A percentile compares a stretch with the other conserved stretches of the same genome.
Conservation (phyloP, 2,113 vertebrate species). For the Gadus macrocephalus region DNA sequence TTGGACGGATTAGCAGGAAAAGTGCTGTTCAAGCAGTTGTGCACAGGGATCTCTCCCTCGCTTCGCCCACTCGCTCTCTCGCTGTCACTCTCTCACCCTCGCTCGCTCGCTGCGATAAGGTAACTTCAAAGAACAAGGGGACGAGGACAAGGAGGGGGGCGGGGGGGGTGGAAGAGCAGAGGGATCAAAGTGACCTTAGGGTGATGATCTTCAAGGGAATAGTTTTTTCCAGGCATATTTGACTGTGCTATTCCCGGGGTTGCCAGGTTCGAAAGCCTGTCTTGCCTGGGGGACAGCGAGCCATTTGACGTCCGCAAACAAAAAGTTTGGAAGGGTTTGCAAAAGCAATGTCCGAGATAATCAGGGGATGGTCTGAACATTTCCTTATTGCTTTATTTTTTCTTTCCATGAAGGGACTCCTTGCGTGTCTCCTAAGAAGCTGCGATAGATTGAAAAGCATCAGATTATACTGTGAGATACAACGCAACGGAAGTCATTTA, state of each 20-base stretch:
- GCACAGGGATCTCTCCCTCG: conserved; percentile 2
- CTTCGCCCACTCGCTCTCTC: conserved; percentile 3
- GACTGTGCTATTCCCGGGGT: conserved; percentile 29
- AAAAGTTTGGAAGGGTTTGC: conserved; percentile 29
- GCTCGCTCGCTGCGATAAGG: conserved; percentile 27
- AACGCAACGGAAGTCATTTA: too few species aligned
- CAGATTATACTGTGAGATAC: too few species aligned
- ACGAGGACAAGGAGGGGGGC: too few species aligned
- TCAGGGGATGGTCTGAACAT: background rate
- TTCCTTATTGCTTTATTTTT: conserved; percentile 1
- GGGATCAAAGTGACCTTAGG: conserved; percentile 48
- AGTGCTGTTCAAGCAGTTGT: conserved; percentile 43
- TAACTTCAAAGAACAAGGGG: conserved; percentile 32
- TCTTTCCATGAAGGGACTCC: background rate
- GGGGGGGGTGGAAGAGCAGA: conserved; percentile 25
- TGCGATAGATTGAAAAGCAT: too few species aligned
- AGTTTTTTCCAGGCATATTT: conserved; percentile 24
- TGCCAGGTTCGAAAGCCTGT: conserved; percentile 25
- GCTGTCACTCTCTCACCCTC: background rate
- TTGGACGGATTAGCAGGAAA: conserved; percentile 49
- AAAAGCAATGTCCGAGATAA: conserved; percentile 20
- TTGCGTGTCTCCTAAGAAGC: too few species aligned
- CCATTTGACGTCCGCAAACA: conserved; percentile 46
- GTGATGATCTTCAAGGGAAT: conserved; percentile 29
- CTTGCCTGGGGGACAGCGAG: conserved; percentile 28